Base-by-base conservation (phyloP, 2,888 invertebrate species). In the Eupithecia insigniata region DNA sequence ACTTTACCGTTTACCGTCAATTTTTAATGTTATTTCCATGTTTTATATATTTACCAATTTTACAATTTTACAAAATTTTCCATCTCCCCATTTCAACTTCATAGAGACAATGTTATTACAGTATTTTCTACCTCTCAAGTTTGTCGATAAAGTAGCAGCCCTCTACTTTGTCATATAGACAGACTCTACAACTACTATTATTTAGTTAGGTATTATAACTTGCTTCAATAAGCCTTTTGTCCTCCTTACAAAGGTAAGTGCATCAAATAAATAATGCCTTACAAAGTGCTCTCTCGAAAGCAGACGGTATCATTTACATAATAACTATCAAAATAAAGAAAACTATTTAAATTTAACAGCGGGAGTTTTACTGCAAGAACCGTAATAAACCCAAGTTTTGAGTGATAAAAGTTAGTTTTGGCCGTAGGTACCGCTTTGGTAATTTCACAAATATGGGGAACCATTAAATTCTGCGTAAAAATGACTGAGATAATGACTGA, bases 331-430 rank as follows among this genome's bases (percentile, higher is more conserved):
- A 76, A 79, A 79, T 76, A 76, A 78, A 76, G 76, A 78, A 77
- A 79, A 79, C 75, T 79, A 76, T 79, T 76, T 75, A 78, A 78
- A 79, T 75, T 80, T 78, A 79, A 78, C 68, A 74, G 70, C 69
- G 68, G 72, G 74, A 79, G 77, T 76, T 72, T 74, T 66, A 71
- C 70, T 74, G 75, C 75, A 77, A 77, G 75, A 55, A 67, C 76
- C 75, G 80, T 72, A 76, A 79, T 80, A 80, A 80, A 80, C 71
- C 74, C 74, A 74, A 79, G 79, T 79, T 80, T 78, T 66, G 55
- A 69, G 76, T 69, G 70, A 71, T 81, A 81, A 80, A 81, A 79
- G 76, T 77, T 65, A 66, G 71, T 74, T 71, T 61, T 65, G 70
- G 66, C 67, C 28, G 66, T 71, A 43, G 51, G 12, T 55, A 55